These are phyloP conservation scores for Papilio protenor DNA, from an alignment of 2,888 invertebrate genomes.

Conservation along the genomic window DNA sequence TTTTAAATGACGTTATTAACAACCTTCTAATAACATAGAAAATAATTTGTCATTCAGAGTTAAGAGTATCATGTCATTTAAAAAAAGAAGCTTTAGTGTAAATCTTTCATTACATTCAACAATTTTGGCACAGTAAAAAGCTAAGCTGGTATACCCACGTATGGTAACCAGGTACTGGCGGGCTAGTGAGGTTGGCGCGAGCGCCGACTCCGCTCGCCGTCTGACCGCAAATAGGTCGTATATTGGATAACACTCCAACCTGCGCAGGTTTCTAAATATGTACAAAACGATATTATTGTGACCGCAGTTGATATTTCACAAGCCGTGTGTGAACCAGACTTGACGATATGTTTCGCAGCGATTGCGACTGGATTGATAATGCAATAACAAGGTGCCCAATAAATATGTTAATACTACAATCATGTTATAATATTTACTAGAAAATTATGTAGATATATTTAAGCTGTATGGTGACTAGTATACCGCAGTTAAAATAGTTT, in stretches of 20 bases:
- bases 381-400: neutral
- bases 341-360: conserved; percentile 27
- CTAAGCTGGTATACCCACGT: neutral
- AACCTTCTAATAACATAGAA: neutral
- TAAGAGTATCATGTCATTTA: too few relatives aligned
- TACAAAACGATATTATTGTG: conserved; percentile 75
- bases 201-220: conserved; percentile 59
- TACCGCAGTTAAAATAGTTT: too few relatives aligned
- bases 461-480: too few relatives aligned
- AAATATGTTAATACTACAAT: too few relatives aligned
- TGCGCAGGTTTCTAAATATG: conserved; percentile 80
- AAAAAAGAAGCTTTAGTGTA: too few relatives aligned
- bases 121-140: neutral
- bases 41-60: neutral
- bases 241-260: conserved; percentile 76
- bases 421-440: too few relatives aligned
- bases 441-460: too few relatives aligned
- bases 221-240: conserved; percentile 81
- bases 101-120: neutral
- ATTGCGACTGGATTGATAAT: conserved; percentile 17
- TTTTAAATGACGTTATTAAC: neutral
- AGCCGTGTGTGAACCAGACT: conserved; percentile 51
- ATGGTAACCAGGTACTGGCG: conserved; percentile 45
- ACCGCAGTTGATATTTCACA: conserved; percentile 74
- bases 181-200: conserved; percentile 55